Evolutionary conservation across 2,797 vertebrate genomes (phyloP).

Genomic region (Pristis pectinata): DNA sequence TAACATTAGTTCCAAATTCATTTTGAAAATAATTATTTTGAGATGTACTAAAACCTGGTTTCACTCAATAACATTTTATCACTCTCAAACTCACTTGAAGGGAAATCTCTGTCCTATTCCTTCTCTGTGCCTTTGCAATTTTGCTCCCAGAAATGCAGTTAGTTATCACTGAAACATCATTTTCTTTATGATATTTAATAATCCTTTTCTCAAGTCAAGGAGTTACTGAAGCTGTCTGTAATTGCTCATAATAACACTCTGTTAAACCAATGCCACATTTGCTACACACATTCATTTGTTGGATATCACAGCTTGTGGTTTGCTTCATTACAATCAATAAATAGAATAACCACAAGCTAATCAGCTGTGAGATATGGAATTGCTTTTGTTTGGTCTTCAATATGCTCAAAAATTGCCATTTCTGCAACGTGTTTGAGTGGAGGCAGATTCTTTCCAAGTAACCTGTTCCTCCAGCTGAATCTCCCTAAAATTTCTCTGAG

Average conservation of each 20-base stretch:
- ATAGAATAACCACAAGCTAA: background rate
- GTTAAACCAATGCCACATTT: slow-evolving; percentile 37
- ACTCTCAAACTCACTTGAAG: background rate
- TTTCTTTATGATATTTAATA: slow-evolving; percentile 18
- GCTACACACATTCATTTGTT: slow-evolving; percentile 1
- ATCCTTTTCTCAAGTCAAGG: background rate
- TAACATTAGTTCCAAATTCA: background rate
- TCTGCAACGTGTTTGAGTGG: background rate
- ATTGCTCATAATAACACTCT: slow-evolving; percentile 22
- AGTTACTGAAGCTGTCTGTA: slow-evolving; percentile 7
- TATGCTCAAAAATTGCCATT: slow-evolving; percentile 1
- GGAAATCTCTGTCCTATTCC: background rate
- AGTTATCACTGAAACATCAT: background rate
- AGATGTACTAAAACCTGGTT: background rate
- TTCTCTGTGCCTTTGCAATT: background rate
- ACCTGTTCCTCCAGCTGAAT: background rate
- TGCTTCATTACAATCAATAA: slow-evolving; percentile 33
- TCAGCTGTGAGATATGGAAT: slow-evolving; percentile 17
- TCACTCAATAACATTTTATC: background rate
- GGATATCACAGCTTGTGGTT: background rate
- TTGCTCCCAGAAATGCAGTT: background rate
- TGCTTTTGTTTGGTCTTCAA: slow-evolving; percentile 1
- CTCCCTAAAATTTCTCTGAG: background rate
- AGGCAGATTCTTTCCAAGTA: background rate
- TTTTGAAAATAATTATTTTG: background rate